Conservation (phyloP, 2,888 invertebrate genomes). For the Platerodrilus igneus region DNA sequence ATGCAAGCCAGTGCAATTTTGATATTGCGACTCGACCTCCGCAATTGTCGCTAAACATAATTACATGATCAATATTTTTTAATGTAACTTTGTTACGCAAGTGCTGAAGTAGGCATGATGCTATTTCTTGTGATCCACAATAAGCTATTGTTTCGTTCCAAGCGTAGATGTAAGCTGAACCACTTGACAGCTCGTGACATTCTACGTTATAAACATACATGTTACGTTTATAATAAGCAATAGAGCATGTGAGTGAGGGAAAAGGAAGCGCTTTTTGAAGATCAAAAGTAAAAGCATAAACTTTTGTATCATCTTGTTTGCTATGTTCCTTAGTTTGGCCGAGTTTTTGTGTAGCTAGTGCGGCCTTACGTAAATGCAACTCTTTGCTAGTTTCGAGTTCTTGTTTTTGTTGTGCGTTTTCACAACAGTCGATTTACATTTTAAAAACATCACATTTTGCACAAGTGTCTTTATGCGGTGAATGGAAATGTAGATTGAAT, state of each 20-base stretch:
- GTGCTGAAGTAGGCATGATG: slow-evolving; percentile 14
- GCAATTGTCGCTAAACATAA: slow-evolving; percentile 13
- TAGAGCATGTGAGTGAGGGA: slow-evolving; percentile 30
- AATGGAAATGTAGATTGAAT: slow-evolving; percentile 25
- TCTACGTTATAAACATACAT: too few species aligned
- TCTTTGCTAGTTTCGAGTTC: slow-evolving; percentile 3
- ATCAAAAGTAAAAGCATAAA: slow-evolving; percentile 19
- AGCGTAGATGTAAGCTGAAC: too few species aligned
- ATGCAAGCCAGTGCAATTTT: too few species aligned
- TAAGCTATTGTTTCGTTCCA: slow-evolving; percentile 36
- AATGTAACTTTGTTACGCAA: too few species aligned
- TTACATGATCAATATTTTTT: slow-evolving; percentile 3
- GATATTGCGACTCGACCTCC: too few species aligned
- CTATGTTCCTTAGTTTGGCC: too few species aligned
- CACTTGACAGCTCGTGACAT: too few species aligned
- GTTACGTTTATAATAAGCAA: slow-evolving; percentile 35
- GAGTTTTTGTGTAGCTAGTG: too few species aligned
- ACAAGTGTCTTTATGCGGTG: slow-evolving; percentile 22
- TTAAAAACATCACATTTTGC: slow-evolving; percentile 20
- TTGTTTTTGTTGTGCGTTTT: too few species aligned
- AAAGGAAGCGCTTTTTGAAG: slow-evolving; percentile 21
- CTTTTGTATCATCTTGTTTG: too few species aligned
- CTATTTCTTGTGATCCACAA: slow-evolving; percentile 32
- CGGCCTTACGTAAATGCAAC: slow-evolving; percentile 15
- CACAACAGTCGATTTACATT: too few species aligned